Evolutionary conservation across 2,113 vertebrate species (phyloP), one percentile per base, ranked within the genome.

Genomic region (Ictalurus punctatus): DNA sequence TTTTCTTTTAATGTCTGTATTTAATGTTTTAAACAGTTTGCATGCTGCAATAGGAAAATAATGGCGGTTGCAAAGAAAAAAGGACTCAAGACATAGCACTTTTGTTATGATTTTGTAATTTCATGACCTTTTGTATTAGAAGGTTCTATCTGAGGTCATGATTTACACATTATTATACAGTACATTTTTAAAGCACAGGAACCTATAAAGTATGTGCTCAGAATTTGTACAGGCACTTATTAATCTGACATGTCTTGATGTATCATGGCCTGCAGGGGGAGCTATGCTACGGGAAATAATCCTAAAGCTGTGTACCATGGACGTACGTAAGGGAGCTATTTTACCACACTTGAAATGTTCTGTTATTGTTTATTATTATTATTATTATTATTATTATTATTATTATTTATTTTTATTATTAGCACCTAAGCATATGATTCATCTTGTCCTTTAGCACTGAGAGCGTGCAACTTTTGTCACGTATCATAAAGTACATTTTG

Each of bases 221-320:
- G 21, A 6, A n/a, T 52, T 17, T 54, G 27, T 54, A 54, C 0
- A 78, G 1, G 13, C 54, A 7, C 25, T 16, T 6, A 2, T 79
- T 79, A 54, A 56, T n/a, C 78, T 54, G n/a, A 3, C 2, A 82
- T 37, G 21, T 61, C 34, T 83, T 83, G 1, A 27, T 73, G 5
- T 52, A 12, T 81, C 2, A 8, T 73, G 69, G 17, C 81, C 87
- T 84, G 14, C 21, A 88, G 87, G 21, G 87, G 87, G 87, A 37
- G 87, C 63, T 54, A 54, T 84, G 44, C 44, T 25, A 84, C 37
- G 65, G 40, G 56, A 27, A 44, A 88, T 44, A 71, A 69, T 37
- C 3, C 21, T 30, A 84, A 58, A 37, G 6, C 13, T 34, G n/a
- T 4, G 25, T 74, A 40, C 17, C 19, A 21, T 40, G 34, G 19